Evolutionary conservation across 2,888 invertebrate genomes (phyloP), one percentile per base, ranked within the genome.

Genomic region (Cecidostiba fungosa): DNA sequence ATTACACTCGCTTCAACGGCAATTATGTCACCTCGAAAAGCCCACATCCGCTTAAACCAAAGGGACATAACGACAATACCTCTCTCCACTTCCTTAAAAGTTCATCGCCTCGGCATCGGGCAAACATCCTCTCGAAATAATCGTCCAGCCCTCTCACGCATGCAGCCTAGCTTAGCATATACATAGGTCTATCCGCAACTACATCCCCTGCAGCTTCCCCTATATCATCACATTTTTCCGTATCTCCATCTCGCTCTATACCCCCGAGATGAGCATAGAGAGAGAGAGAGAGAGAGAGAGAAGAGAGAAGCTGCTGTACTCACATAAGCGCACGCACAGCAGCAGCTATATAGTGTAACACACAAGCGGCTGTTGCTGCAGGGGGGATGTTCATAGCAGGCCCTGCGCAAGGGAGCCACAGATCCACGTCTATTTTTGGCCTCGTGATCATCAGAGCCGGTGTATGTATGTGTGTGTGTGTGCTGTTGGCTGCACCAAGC

Each of bases 401-500:
- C 16, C 4, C 69, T 12, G 69, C 69, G 70, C 36, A 36, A 36
- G 70, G 29, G 70, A 36, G 66, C 32, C 32, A 12, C n/a, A 23
- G 39, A 91, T 91, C 91, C 89, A 88, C 88, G 89, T 91, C 90
- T 91, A 90, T 92, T 90, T 91, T 91, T 89, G 72, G 84, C 23
- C 43, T 16, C 54, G 69, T 26, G 69, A 69, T 69, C 43, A 66
- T 66, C 50, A 50, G 50, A 76, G 79, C 79, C 76, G 72, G 50
- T 59, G 59, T 59, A 32, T n/a, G 19, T n/a, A 26, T 29, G 16
- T 19, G 43, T 54, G 36, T 39, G 50, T 10, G n/a, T 1, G 36
- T 23, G 6, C 2, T n/a, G 4, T 4, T 54, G 43, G n/a, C 59
- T 59, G 59, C 70, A 43, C 50, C 69, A 66, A 32, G 36, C 59